phyloP scores from a whole-genome alignment of 2,113 vertebrate species.

The Cacatua alba region DNA sequence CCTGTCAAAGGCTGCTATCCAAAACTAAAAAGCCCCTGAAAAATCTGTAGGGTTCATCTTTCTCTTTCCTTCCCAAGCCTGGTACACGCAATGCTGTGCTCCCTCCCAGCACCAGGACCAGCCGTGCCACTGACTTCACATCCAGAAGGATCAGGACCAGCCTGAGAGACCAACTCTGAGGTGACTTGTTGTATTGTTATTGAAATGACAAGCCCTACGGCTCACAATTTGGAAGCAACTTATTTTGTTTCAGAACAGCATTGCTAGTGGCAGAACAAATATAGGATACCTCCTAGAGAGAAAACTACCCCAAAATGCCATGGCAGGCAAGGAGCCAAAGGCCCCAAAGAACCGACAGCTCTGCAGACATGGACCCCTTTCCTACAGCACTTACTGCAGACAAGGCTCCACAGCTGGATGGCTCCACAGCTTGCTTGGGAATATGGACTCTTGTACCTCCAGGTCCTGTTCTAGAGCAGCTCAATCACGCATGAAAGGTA shows the following conservation, averaged over 20 bases:
- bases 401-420: neutral
- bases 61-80: neutral
- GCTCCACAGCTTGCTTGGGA: neutral
- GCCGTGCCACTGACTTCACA: neutral
- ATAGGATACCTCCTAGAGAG: neutral
- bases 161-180: neutral
- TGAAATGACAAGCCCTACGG: constrained; percentile 35
- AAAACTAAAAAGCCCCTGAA: neutral
- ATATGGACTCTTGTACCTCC: neutral
- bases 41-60: neutral
- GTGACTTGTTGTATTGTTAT: neutral
- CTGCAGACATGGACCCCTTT: neutral
- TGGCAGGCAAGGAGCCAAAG: neutral
- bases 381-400: neutral
- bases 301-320: constrained; percentile 1
- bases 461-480: neutral
- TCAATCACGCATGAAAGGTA: neutral
- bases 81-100: rapidly evolving
- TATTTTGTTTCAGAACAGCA: constrained; percentile 3
- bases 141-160: neutral
- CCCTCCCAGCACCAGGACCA: neutral
- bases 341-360: neutral
- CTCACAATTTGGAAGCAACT: neutral
- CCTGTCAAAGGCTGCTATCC: neutral
- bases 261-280: neutral